These are phyloP conservation scores for Bufotes viridis DNA, from an alignment of 2,797 vertebrate genomes.

Conservation along the genomic window DNA sequence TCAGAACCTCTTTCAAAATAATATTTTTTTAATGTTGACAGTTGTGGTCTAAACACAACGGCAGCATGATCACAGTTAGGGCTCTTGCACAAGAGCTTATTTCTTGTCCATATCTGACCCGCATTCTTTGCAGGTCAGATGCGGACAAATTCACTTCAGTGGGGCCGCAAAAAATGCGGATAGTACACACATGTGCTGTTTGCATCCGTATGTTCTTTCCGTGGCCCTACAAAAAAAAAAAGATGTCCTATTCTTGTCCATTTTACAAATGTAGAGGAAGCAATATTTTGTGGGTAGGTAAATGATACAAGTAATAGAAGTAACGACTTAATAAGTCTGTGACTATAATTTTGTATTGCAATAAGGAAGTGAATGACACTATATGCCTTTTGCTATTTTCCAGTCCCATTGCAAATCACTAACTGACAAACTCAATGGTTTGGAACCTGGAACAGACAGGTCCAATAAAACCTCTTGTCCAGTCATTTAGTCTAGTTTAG, in stretches of 20 bases:
- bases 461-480: constrained; percentile 21
- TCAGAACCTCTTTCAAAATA: too few species aligned
- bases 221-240: too few species aligned
- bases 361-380: constrained; percentile 52
- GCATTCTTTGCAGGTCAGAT: too few species aligned
- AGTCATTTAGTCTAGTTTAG: constrained; percentile 32
- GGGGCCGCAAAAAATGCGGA: too few species aligned
- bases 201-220: too few species aligned
- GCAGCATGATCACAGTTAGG: too few species aligned
- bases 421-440: constrained; percentile 63
- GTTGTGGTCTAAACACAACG: too few species aligned
- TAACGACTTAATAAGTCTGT: constrained; percentile 3
- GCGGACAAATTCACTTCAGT: too few species aligned
- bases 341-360: constrained; percentile 45
- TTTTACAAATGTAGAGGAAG: neutral
- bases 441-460: constrained; percentile 56
- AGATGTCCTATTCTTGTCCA: too few species aligned
- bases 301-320: neutral
- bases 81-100: too few species aligned
- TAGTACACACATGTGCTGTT: too few species aligned
- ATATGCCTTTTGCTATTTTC: constrained; percentile 40
- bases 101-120: too few species aligned
- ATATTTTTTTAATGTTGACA: neutral
- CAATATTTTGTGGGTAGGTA: neutral
- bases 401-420: constrained; percentile 54